Evolutionary conservation across 2,888 invertebrate species (phyloP).

Genomic region (Phania funesta): DNA sequence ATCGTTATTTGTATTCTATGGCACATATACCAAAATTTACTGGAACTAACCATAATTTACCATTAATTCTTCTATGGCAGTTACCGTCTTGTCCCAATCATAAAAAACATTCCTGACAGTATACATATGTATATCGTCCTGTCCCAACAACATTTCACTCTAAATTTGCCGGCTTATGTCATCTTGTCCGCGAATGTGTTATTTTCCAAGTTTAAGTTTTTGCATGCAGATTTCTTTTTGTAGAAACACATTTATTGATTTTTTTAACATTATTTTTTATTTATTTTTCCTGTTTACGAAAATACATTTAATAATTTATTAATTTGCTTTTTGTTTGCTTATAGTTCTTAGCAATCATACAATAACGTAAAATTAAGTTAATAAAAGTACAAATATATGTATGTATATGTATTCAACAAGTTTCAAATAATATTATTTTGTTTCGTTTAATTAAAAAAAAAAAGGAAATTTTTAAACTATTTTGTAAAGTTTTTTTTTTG

Average conservation of each 20-base stretch:
- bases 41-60: no score
- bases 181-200: no score
- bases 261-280: slow-evolving; percentile 37
- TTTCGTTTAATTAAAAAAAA: slow-evolving; percentile 21
- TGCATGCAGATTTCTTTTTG: not conserved
- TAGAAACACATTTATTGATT: not conserved
- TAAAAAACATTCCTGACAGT: no score
- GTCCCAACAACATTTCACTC: no score
- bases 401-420: slow-evolving; percentile 33
- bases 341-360: slow-evolving; percentile 11
- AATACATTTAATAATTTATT: slow-evolving; percentile 59
- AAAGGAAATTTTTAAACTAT: not conserved
- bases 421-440: slow-evolving; percentile 34
- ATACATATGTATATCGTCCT: no score
- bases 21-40: no score
- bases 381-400: slow-evolving; percentile 49
- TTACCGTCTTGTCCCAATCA: no score
- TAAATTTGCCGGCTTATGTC: no score
- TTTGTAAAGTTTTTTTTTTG: no score
- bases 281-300: slow-evolving; percentile 56
- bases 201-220: no score
- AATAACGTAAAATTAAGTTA: slow-evolving; percentile 57
- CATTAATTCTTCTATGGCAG: no score
- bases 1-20: no score
- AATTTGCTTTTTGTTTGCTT: slow-evolving; percentile 18